Evolutionary conservation across 2,113 vertebrate genomes (phyloP).

Genomic region (Vireo altiloquus): DNA sequence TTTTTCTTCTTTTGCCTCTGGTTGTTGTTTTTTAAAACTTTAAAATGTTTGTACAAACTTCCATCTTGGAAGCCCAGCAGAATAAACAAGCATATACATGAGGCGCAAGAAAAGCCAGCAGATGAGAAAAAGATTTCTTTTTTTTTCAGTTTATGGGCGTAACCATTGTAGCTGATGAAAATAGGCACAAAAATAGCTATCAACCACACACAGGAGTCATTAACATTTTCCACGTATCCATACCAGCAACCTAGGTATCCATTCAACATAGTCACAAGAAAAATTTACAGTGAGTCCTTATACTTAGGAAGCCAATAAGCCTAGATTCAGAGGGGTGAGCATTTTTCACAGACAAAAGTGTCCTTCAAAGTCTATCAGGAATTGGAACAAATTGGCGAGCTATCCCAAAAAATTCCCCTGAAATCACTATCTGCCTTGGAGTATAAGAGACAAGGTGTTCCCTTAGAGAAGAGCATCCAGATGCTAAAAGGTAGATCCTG

Average conservation of each 20-base stretch:
- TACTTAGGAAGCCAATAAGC: not conserved
- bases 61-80: conserved; percentile 53
- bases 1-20: conserved; percentile 35
- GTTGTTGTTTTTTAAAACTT: conserved; percentile 48
- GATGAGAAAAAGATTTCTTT: not conserved
- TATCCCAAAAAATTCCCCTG: not conserved
- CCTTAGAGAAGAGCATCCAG: not conserved
- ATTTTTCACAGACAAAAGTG: not conserved
- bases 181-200: conserved; percentile 8
- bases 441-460: not conserved
- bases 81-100: conserved; percentile 59
- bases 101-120: conserved; percentile 23
- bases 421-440: not conserved
- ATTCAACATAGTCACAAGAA: not conserved
- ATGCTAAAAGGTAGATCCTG: not conserved
- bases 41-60: conserved; percentile 64
- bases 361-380: not conserved
- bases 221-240: not conserved
- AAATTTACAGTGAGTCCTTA: not conserved
- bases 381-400: not conserved
- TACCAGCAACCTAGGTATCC: not conserved
- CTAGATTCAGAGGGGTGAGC: not conserved
- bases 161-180: conserved; percentile 10
- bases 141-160: not conserved
- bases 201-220: not conserved